Evolutionary conservation across 2,113 vertebrate genomes (phyloP).

Genomic region (Lophura nycthemera): DNA sequence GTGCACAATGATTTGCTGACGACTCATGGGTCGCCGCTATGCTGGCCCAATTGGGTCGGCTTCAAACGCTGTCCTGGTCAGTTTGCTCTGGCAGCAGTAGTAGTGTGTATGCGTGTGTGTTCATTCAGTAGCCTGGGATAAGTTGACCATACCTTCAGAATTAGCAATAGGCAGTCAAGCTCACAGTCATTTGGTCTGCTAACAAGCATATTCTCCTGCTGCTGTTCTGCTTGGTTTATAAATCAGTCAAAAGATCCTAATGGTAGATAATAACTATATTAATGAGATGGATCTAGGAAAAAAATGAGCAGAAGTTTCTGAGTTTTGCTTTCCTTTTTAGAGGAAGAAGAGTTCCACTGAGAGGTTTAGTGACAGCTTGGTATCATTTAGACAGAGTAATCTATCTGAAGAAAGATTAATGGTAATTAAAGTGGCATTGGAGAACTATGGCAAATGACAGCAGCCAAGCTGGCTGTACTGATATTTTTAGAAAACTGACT

Average conservation of each 20-base stretch:
- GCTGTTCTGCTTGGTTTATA: not conserved
- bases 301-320: not conserved
- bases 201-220: not conserved
- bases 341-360: conserved; percentile 12
- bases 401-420: conserved; percentile 53
- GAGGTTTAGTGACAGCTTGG: conserved; percentile 32
- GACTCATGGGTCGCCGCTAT: fast-evolving
- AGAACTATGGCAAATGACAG: conserved; percentile 62
- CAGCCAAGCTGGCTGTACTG: conserved; percentile 47
- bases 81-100: not conserved
- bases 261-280: not conserved
- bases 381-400: conserved; percentile 45
- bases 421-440: conserved; percentile 63
- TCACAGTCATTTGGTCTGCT: not conserved
- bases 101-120: not conserved
- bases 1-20: not conserved
- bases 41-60: not conserved
- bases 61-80: not conserved
- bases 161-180: not conserved
- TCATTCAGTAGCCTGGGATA: not conserved
- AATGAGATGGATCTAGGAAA: not conserved
- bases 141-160: not conserved
- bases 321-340: conserved; percentile 3
- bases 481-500: conserved; percentile 69
- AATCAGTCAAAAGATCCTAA: not conserved